These are phyloP conservation scores for Mormyrus proboscirostris DNA, from an alignment of 2,797 vertebrate genomes.

Conservation along the genomic window DNA sequence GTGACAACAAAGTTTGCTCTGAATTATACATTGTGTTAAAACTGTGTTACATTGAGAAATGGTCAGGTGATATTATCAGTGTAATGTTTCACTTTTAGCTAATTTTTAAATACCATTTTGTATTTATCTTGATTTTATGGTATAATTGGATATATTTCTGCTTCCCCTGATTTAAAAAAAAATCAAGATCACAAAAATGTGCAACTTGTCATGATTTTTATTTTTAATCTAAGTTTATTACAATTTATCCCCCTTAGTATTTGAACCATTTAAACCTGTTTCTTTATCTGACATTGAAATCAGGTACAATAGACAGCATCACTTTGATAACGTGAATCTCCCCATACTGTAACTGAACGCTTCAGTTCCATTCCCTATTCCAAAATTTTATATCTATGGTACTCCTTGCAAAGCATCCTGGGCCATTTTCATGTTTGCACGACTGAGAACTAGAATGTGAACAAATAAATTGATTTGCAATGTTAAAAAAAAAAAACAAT, in stretches of 20 bases:
- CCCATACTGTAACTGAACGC: not conserved
- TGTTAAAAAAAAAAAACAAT: constrained; percentile 38
- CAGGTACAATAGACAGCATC: not conserved
- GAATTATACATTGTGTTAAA: not conserved
- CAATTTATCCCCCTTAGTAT: not conserved
- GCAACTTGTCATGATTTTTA: not conserved
- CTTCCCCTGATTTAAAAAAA: not conserved
- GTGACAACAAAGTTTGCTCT: not conserved
- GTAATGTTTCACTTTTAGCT: not conserved
- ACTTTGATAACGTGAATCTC: not conserved
- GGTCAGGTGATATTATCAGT: not conserved
- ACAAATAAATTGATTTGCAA: constrained; percentile 56
- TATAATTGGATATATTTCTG: not conserved
- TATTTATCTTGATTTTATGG: not conserved
- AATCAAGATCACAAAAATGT: not conserved
- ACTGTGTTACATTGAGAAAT: not conserved
- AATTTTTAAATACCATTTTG: not conserved
- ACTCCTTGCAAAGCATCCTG: constrained; percentile 21
- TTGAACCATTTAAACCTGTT: not conserved
- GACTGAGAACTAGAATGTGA: constrained; percentile 51
- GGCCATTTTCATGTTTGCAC: constrained; percentile 39
- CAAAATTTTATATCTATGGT: not conserved
- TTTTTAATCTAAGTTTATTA: not conserved
- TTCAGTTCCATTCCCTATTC: not conserved
- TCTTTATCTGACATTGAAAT: not conserved